Evolutionary conservation across 2,113 vertebrate species (phyloP), one percentile per base, ranked within the genome.

Genomic region (Paradoxurus hermaphroditus): DNA sequence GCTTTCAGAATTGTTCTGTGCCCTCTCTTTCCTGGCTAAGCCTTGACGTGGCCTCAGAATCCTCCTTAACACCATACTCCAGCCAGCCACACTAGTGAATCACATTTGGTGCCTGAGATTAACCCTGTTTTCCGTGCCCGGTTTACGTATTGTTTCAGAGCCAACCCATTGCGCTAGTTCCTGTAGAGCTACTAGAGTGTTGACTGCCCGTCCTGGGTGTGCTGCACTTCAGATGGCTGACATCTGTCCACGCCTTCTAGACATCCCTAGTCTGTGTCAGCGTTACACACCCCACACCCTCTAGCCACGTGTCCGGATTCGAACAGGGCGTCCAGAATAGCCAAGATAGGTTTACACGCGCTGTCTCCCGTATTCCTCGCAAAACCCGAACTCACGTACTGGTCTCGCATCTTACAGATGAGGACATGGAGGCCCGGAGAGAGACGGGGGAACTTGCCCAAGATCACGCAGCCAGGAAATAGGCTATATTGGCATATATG

Each of bases 251-350:
- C 12, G 3, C 19, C 41, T n/a, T 39, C 75, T 49, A 16, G 95
- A 85, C 59, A 39, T 10, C 3, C 75, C 23, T 5, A 3, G 23
- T 41, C 73, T 49, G 0, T 34, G 21, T 8, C 78, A 65, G 70
- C 19, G 16, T 12, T 27, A 1, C 72, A 41, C 6, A 19, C 10
- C 82, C 88, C 59, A 44, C 49, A 4, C 31, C 23, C 25, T 53
- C 67, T 9, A 4, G 46, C n/a, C 49, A 3, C 1, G 0, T 15
- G 56, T 53, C 34, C n/a, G 5, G 12, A 2, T 36, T n/a, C 9
- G 2, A 29, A 31, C 16, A 62, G 67, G 1, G 2, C 4, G 53
- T 36, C 77, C 15, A 29, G 51, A 53, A 1, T 4, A 23, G 5
- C 23, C 4, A 16, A 79, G 31, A 14, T 0, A 59, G 23, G 65